Evolutionary conservation across 2,888 invertebrate species (phyloP).

Genomic region (Acanthosepion lycidas): DNA sequence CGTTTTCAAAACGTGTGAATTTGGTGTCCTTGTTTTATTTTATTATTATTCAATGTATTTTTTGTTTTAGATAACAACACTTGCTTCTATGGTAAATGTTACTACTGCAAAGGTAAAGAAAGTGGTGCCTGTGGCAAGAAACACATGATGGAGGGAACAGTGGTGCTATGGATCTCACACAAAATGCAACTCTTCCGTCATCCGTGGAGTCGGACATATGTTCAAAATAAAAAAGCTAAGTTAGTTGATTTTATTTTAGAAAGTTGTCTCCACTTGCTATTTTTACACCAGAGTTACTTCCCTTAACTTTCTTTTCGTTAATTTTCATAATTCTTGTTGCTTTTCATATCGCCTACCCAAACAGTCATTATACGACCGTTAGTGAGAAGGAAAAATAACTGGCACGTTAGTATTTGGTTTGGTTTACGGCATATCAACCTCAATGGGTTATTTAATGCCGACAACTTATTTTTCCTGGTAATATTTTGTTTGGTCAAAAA

Average conservation of each 20-base stretch:
- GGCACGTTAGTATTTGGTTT: no score
- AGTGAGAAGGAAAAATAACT: no score
- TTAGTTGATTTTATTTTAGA: constrained; percentile 58
- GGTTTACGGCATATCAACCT: no score
- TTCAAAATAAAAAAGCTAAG: constrained; percentile 81
- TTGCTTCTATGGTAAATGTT: constrained; percentile 92
- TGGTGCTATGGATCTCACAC: constrained; percentile 86
- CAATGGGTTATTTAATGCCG: no score
- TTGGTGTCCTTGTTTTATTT: background rate
- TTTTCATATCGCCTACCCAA: no score
- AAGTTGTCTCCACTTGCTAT: background rate
- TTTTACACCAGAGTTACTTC: background rate
- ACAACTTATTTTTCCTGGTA: no score
- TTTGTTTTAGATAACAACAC: constrained; percentile 77
- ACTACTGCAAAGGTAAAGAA: constrained; percentile 85
- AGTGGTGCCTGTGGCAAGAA: constrained; percentile 88
- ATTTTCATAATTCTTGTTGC: background rate
- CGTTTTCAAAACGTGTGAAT: constrained; percentile 47
- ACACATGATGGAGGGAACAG: constrained; percentile 83
- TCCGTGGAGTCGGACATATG: constrained; percentile 94
- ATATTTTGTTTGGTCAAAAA: no score
- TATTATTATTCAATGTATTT: background rate
- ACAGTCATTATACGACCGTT: no score
- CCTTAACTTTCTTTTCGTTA: background rate
- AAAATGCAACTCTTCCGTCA: constrained; percentile 82